These are phyloP conservation scores for Druon quercuslanigerum DNA, from an alignment of 1,140 invertebrate species.

Conservation along the genomic window DNA sequence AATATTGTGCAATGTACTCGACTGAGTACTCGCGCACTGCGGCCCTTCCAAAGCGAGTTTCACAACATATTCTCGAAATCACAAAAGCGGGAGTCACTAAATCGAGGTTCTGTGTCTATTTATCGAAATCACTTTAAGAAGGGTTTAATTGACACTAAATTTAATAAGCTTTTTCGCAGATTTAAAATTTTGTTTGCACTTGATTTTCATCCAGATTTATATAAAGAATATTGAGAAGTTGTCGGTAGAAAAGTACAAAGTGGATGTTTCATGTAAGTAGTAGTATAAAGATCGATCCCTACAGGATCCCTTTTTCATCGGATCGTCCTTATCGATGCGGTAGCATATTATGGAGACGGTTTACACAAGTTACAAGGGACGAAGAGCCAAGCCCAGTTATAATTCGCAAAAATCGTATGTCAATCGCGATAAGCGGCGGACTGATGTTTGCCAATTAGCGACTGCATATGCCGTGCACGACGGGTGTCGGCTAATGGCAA, in stretches of 20 bases:
- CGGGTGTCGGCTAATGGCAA: constrained; percentile 9
- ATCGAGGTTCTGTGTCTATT: too few species aligned
- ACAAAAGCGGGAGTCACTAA: too few species aligned
- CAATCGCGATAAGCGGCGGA: constrained; percentile 1
- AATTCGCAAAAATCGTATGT: constrained; percentile 9
- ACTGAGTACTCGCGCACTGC: too few species aligned
- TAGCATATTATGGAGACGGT: neutral
- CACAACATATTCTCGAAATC: too few species aligned
- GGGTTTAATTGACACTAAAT: too few species aligned
- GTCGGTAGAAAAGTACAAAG: neutral
- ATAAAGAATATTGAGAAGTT: neutral
- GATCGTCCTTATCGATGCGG: neutral
- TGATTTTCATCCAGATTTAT: neutral
- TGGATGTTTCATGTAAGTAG: neutral
- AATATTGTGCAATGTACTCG: too few species aligned
- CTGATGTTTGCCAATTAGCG: constrained; percentile 8
- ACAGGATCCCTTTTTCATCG: neutral
- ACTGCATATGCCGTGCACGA: constrained; percentile 6
- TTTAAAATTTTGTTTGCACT: too few species aligned
- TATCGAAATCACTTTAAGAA: too few species aligned
- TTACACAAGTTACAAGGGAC: neutral
- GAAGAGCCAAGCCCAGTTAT: constrained; percentile 12
- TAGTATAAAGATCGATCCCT: neutral
- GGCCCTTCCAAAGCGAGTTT: too few species aligned
- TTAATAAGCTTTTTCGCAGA: too few species aligned